Base-by-base conservation (phyloP, 1,140 invertebrate species). In the Anoplophora glabripennis region DNA sequence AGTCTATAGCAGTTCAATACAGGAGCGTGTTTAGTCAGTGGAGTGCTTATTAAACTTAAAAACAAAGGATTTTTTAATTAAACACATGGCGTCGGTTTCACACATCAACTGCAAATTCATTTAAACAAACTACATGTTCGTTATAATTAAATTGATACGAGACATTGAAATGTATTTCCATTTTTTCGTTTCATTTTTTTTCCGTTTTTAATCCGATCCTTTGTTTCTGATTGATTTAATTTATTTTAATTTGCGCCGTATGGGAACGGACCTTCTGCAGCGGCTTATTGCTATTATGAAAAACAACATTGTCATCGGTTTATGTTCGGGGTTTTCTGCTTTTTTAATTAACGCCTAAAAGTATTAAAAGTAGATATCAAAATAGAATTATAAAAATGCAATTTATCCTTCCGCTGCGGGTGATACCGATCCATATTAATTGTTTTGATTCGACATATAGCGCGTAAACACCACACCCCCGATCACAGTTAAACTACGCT, bases 1-100 rank as follows among this genome's bases (percentile, higher is more conserved):
- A 53, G 57, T 69, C 67, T 69, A 67, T 67, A 58, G 63, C 48
- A 57, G 57, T 61, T 67, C 65, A 64, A 67, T 67, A 65, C 48
- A 21, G 60, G 55, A 53, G 62, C 56, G 65, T 65, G 65, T 64
- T 64, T 66, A 67, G 56, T 58, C 63, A 67, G 41, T 59, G 63
- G 65, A 69, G 67, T 65, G 67, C 67, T 69, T 69, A 69, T 69
- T 69, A 69, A 69, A 69, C 65, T 69, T 69, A 69, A 67, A 69
- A 69, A 69, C 67, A 69, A 69, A 67, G 60, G 65, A 69, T 69
- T 69, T 69, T 69, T 69, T 69, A 69, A 69, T 69, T 69, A 67
- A 69, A 69, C 67, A 67, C 67, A 69, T 64, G 65, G 65, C 63
- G 59, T 54, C 55, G 65, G 65, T 64, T 69, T 67, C 67, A 69